phyloP scores from a whole-genome alignment of 2,113 vertebrate species.

The Dryoscopus gambensis region DNA sequence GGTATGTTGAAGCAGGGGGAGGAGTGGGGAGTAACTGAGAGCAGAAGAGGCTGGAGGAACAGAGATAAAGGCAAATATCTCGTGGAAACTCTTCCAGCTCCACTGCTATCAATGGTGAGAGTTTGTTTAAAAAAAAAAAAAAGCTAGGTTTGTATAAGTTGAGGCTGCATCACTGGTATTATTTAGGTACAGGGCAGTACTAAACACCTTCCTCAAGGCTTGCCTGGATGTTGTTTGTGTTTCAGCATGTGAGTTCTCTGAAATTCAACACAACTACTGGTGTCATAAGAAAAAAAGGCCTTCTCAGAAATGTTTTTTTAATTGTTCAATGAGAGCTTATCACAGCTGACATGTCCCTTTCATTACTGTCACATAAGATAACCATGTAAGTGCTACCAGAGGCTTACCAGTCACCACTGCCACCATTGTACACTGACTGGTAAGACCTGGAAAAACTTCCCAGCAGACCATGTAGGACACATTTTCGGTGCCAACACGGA shows the following conservation, averaged over 20 bases:
- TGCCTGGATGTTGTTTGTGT: neutral
- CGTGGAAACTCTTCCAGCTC: neutral
- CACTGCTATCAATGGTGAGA: neutral
- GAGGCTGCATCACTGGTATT: neutral
- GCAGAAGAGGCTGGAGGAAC: neutral
- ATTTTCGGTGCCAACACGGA: accelerated
- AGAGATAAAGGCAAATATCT: neutral
- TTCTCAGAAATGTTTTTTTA: neutral
- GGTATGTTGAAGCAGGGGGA: neutral
- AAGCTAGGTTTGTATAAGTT: neutral
- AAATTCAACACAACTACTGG: neutral
- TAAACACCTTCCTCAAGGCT: neutral
- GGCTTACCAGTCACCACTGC: neutral
- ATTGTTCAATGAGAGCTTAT: neutral
- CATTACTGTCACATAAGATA: neutral
- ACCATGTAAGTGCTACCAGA: neutral
- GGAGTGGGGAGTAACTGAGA: neutral
- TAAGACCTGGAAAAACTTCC: neutral
- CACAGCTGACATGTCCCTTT: neutral
- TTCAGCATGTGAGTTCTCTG: neutral
- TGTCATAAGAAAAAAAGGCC: neutral
- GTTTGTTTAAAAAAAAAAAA: neutral
- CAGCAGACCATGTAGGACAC: accelerated
- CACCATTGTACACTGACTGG: neutral
- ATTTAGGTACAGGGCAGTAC: neutral